Percentiles rank a stretch among this genome's conserved stretches.
These are phyloP conservation scores for Platyrinchus mystaceus DNA, from an alignment of 2,797 vertebrate genomes.

Conservation along the genomic window DNA sequence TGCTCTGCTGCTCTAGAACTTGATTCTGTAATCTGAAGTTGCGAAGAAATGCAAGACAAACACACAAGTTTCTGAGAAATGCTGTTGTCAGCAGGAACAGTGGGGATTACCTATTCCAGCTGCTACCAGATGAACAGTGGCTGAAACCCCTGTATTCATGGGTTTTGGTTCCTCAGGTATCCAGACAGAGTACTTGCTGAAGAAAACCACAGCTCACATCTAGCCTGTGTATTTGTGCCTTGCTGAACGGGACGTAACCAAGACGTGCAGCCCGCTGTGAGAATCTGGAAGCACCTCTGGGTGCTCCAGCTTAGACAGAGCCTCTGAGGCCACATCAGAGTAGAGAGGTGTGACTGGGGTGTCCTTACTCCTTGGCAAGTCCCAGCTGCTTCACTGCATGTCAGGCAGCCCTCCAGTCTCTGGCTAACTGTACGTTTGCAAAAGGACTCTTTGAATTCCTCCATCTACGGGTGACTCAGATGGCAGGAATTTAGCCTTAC, in stretches of 20 bases:
- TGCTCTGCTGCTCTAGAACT: not conserved
- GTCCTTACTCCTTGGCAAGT: not conserved
- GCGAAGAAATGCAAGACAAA: not conserved
- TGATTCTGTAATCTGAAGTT: not conserved
- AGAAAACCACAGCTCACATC: not conserved
- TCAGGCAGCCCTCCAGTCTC: not conserved
- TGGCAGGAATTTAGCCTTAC: not conserved
- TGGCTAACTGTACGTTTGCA: not conserved
- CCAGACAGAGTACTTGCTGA: not conserved
- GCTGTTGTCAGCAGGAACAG: not conserved
- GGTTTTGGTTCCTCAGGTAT: not conserved
- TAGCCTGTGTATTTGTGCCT: not conserved
- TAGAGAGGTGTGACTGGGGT: not conserved
- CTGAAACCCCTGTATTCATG: fast-evolving
- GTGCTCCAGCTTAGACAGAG: not conserved
- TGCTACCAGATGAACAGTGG: not conserved
- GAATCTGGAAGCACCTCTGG: not conserved
- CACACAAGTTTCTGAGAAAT: fast-evolving
- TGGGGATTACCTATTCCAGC: not conserved
- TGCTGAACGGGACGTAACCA: not conserved
- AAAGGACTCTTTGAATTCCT: constrained; percentile 6
- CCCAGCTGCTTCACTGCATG: not conserved
- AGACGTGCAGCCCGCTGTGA: fast-evolving
- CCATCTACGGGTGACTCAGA: not conserved
- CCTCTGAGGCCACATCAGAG: not conserved